Conservation (phyloP, 2,113 vertebrate species). For the Excalfactoria chinensis region DNA sequence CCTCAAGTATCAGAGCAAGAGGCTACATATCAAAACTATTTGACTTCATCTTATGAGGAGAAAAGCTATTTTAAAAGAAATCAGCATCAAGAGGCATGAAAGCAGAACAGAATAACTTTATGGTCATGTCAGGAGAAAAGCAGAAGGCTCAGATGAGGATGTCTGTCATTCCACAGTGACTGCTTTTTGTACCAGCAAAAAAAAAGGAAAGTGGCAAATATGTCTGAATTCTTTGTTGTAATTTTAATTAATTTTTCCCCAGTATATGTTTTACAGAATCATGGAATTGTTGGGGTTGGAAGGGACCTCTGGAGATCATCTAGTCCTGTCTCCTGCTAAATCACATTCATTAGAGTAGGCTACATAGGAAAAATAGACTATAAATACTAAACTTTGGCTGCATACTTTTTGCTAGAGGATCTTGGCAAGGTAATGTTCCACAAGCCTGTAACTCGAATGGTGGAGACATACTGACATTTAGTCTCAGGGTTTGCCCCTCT, state of each 20-base stretch:
- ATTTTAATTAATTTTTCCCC: neutral
- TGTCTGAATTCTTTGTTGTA: neutral
- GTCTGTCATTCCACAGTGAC: neutral
- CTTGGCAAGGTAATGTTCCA: neutral
- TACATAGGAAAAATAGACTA: neutral
- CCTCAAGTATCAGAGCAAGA: neutral
- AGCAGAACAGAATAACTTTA: neutral
- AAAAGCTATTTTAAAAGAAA: slow-evolving; percentile 14
- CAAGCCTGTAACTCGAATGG: neutral
- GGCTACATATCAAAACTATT: neutral
- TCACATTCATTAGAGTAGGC: neutral
- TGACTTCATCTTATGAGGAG: neutral
- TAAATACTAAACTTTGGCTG: neutral
- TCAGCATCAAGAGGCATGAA: neutral
- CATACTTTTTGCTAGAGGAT: neutral
- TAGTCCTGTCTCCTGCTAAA: neutral
- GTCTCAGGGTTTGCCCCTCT: neutral
- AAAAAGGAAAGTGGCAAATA: neutral
- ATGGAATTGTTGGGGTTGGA: neutral
- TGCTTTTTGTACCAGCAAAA: neutral
- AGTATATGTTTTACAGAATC: neutral
- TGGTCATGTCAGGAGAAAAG: slow-evolving; percentile 6
- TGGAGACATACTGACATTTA: neutral
- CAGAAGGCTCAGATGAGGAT: neutral
- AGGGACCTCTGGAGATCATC: neutral